Percentiles rank a stretch among this genome's conserved stretches.
Conservation (phyloP, 1,140 invertebrate species). For the Meloidogyne exigua region DNA sequence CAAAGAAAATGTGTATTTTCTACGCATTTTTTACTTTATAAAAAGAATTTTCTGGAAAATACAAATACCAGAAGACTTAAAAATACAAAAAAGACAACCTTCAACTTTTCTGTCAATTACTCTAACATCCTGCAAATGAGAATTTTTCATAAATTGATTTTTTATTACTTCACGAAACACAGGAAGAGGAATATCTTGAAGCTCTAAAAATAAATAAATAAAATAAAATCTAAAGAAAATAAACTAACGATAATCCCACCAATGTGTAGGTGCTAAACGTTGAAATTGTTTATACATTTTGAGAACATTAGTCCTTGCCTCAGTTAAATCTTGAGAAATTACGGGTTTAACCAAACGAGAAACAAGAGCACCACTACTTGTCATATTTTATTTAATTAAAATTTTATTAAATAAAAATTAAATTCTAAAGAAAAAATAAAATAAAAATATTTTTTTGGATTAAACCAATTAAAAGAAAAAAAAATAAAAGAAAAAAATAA, state of each 20-base stretch:
- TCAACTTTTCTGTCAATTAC: constrained; percentile 22
- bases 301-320: constrained; percentile 5
- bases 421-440: neutral
- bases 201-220: neutral
- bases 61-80: neutral
- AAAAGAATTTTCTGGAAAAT: neutral
- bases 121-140: constrained; percentile 6
- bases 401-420: neutral
- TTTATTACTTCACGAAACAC: constrained; percentile 25
- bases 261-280: neutral
- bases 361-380: neutral
- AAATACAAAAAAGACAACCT: neutral
- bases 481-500: neutral
- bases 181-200: constrained; percentile 20
- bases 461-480: neutral
- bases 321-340: constrained; percentile 2
- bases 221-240: neutral
- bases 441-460: neutral
- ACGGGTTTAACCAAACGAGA: constrained; percentile 19
- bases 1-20: too few relatives aligned
- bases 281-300: constrained; percentile 20
- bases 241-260: constrained; percentile 20
- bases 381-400: too few relatives aligned
- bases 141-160: constrained; percentile 21
- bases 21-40: too few relatives aligned